Base-by-base conservation (phyloP, 2,888 invertebrate species). In the Polyploca ridens region DNA sequence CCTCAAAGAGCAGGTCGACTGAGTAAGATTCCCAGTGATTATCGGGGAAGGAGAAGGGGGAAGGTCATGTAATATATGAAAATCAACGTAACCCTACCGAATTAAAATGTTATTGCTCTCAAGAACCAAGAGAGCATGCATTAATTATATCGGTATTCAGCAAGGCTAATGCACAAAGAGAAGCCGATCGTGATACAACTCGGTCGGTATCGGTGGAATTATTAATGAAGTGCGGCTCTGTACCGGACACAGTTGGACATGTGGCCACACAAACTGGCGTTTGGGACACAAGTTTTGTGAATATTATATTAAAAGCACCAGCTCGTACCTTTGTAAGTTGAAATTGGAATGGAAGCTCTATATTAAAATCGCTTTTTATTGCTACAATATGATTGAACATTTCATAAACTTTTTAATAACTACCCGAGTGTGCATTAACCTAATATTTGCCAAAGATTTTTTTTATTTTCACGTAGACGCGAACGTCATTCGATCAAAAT, bases 161-260 rank as follows among this genome's bases (percentile, higher is more conserved):
- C 19, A 19, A 54, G 54, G 54, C 19, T 10, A 54, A 54, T 54
- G 54, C 54, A 19, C 33, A 64, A 74, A 67, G 74, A 77, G 76
- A 78, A 41, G 41, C 13, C 13, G 41, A 41, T 5, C 13, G 41
- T 41, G 13, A 41, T 41, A 41, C 38, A 49, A 16, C 54, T n/a
- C 69, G 71, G 75, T 71, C 73, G 71, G 69, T 63, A 70, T 75
- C 70, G 71, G 62, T 54, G 72, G 74, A 83, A 83, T 84, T 85
- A 84, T 82, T 83, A 85, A 85, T 85, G 81, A 81, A 81, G 72
- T 73, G 74, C 71, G 69, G 73, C 77, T 69, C 70, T 68, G 74
- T 69, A 68, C 68, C 62, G 64, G 58, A 66, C 66, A 19, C 59
- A 70, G 62, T 46, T n/a, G n/a, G 14, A 65, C 73, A 66, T 54